Base-by-base conservation (phyloP, 1,140 invertebrate species). In the Camponotus pennsylvanicus region DNA sequence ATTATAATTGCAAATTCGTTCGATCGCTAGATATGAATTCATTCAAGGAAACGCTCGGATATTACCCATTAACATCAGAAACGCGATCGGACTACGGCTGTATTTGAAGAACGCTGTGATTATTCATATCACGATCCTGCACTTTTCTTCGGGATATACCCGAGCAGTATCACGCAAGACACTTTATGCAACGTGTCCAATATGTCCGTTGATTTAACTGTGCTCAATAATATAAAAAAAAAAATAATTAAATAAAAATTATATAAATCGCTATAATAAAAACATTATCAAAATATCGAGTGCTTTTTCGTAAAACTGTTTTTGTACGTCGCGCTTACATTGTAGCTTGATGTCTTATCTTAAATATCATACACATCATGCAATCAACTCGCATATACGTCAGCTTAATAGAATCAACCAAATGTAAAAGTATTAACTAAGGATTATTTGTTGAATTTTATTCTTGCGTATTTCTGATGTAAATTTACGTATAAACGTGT, bases 1-100 rank as follows among this genome's bases (percentile, higher is more conserved):
- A 93, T 92, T 93, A 91, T 92, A 92, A 89, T 93, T 88, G 91
- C 88, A 92, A 88, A 93, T 92, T 88, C 84, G 86, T 90, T 92
- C 90, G 89, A 93, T 93, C 83, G 78, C 66, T 84, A 87, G 89
- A 90, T 88, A 92, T 90, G 89, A 88, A 89, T 90, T 70, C 85
- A 82, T 73, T 64, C 61, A 64, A 90, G 83, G 84, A 86, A 86
- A 88, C 67, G 70, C 71, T 86, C 84, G 87, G 88, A 92, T 91
- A 92, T 92, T 91, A 91, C 76, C 90, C 86, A 91, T 92, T 92
- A 92, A 86, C 88, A 73, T 85, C 89, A 67, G 85, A 91, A 91
- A 91, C 85, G 86, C 85, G 66, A 91, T 89, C 89, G 34, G 76
- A 57, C 59, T 71, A 52, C 71, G 64, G 69, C 42, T 84, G 78